phyloP scores from a whole-genome alignment of 2,888 invertebrate species.

The Agonopterix arenella region DNA sequence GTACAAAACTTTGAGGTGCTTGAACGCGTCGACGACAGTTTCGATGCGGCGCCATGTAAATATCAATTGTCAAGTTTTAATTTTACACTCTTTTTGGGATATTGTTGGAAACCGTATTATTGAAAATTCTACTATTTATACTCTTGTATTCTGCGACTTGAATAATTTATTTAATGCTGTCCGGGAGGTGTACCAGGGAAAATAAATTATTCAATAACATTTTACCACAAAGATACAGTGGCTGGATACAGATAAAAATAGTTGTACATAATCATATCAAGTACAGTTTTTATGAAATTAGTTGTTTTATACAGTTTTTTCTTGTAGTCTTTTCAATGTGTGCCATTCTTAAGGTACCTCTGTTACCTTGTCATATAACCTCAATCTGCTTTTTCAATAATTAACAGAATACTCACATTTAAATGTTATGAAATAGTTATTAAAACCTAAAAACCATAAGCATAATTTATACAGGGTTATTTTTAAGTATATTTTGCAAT shows the following conservation, averaged over 20 bases:
- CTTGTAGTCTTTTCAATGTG: constrained; percentile 59
- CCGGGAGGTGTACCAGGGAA: not conserved
- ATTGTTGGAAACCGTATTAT: constrained; percentile 24
- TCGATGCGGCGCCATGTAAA: constrained; percentile 33
- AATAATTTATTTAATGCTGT: constrained; percentile 1
- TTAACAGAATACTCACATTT: constrained; percentile 67
- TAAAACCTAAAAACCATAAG: constrained; percentile 51
- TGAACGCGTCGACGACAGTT: constrained; percentile 16
- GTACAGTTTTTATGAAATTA: constrained; percentile 64
- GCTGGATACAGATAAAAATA: constrained; percentile 29
- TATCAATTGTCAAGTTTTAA: constrained; percentile 23
- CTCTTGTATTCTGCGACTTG: constrained; percentile 17
- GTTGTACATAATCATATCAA: constrained; percentile 68
- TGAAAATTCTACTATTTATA: constrained; percentile 30
- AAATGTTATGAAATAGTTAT: constrained; percentile 58
- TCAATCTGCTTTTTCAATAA: constrained; percentile 65
- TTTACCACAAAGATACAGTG: constrained; percentile 26
- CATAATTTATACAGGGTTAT: constrained; percentile 76
- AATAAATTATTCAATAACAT: constrained; percentile 14
- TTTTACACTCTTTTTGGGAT: constrained; percentile 25
- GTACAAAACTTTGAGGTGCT: constrained; percentile 51
- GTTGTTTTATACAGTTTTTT: constrained; percentile 56
- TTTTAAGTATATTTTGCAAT: constrained; percentile 48
- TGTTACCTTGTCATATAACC: constrained; percentile 63
- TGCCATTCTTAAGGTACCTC: constrained; percentile 67